Evolutionary conservation across 2,888 invertebrate genomes (phyloP), one percentile per base, ranked within the genome.

Genomic region (Cancer borealis): DNA sequence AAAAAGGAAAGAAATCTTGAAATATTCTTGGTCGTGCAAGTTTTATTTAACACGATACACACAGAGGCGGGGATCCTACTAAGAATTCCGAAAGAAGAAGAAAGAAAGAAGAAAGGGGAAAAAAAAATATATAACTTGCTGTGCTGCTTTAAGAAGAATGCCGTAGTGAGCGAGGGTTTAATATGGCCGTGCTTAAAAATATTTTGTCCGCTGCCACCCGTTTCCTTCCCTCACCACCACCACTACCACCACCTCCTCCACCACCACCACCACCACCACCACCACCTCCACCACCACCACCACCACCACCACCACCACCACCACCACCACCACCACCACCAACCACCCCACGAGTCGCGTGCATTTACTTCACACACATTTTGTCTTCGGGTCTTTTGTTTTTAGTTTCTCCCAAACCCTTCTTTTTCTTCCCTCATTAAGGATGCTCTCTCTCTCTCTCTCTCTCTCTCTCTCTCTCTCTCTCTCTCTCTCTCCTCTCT

Each of bases 401-500:
- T n/a, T 66, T n/a, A n/a, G 1, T 66, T n/a, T 66, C n/a, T 66
- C 21, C n/a, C 66, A 66, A 66, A 66, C 17, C 54, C 17, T 66
- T n/a, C 66, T 6, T 66, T 66, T n/a, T 66, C n/a, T 88, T 39
- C 12, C 39, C 39, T 47, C 47, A 88, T 88, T 88, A 17, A 45
- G 6, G 17, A 1, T n/a, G 47, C 17, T 47, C 45, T 88, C 47
- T 45, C 39, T 88, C 47, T 30, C 45, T 88, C 46, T 88, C 45
- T 88, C 46, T 46, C 88, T 46, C 46, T 88, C 45, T 46, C 39
- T 88, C 88, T 89, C 89, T 46, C 89, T 46, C 89, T 89, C 46
- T 89, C 46, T 46, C 89, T 89, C 45, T 45, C 89, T 46, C 46
- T 46, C 46, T 89, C 89, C 89, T 89, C 89, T 89, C 54, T 91